Base-by-base conservation (phyloP, 2,113 vertebrate genomes). In the Chauna torquata region DNA sequence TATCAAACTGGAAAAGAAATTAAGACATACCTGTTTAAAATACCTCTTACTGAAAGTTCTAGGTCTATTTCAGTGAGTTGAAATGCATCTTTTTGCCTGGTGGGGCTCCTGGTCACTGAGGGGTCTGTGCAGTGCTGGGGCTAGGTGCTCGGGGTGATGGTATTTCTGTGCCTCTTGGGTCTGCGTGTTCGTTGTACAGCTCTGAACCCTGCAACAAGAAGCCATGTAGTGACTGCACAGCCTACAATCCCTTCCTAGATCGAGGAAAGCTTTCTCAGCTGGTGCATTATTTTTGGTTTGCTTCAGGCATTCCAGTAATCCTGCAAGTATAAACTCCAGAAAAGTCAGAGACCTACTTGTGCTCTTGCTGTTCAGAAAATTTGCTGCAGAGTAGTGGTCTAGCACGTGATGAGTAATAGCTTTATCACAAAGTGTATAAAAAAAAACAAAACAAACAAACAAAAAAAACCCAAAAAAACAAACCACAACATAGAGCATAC, bases 131-230 rank as follows among this genome's bases (percentile, higher is more conserved):
- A 36, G 76, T 40, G 18, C 38, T 34, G 40, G 13, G 23, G 16
- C 18, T 34, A 44, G 1, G 6, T 22, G 4, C 57, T 93, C 27
- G 6, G 32, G 23, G 8, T 36, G 25, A 32, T 23, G 25, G 12
- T 6, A 4, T n/a, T 34, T 89, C 2, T 38, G 44, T 50, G 58
- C 20, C 34, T 55, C 38, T 75, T 50, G 27, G 20, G 28, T 75
- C 70, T 72, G 24, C 0, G 3, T 3, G 1, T 38, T 82, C 1
- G 0, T n/a, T 0, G 0, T 45, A 54, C 32, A 62, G n/a, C 45
- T 82, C 80, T 68, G 70, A 92, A 28, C 47, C 18, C 44, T 69
- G 49, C 20, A 42, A 44, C 32, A 50, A 64, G n/a, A 52, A 76
- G 5, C 27, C 49, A 20, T 27, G 9, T 44, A 57, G 24, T 27